Conservation (phyloP, 2,113 vertebrate species). For the Calypte anna region DNA sequence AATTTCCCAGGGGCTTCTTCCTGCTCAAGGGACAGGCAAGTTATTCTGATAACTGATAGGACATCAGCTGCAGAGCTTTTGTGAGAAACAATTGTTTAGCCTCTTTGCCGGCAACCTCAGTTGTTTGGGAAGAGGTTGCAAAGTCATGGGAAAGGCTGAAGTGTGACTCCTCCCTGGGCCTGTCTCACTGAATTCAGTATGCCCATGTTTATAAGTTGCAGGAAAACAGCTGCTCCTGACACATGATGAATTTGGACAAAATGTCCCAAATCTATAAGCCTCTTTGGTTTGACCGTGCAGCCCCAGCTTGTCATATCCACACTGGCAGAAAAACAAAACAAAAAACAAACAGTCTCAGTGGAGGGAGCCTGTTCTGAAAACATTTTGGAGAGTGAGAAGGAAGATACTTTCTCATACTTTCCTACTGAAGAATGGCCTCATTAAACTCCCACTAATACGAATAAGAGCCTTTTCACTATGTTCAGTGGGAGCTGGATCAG, state of each 20-base stretch:
- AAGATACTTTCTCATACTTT: conserved; percentile 66
- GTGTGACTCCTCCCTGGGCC: conserved; percentile 73
- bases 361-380: conserved; percentile 33
- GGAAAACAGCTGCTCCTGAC: conserved; percentile 69
- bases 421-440: conserved; percentile 32
- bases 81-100: conserved; percentile 86
- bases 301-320: conserved; percentile 10
- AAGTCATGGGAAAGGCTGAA: conserved; percentile 89
- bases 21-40: not conserved
- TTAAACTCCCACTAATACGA: conserved; percentile 34
- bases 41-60: conserved; percentile 60
- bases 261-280: not conserved
- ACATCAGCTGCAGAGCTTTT: conserved; percentile 76
- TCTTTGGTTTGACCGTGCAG: not conserved
- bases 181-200: conserved; percentile 74
- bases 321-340: not conserved
- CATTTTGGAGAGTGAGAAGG: conserved; percentile 12
- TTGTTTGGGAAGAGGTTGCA: conserved; percentile 87
- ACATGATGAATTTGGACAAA: conserved; percentile 47
- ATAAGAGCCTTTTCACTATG: conserved; percentile 36
- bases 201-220: conserved; percentile 75
- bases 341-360: not conserved
- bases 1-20: conserved; percentile 46
- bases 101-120: conserved; percentile 76
- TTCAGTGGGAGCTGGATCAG: conserved; percentile 31